These are phyloP conservation scores for Ficedula albicollis DNA, from an alignment of 2,797 vertebrate species.

Conservation along the genomic window DNA sequence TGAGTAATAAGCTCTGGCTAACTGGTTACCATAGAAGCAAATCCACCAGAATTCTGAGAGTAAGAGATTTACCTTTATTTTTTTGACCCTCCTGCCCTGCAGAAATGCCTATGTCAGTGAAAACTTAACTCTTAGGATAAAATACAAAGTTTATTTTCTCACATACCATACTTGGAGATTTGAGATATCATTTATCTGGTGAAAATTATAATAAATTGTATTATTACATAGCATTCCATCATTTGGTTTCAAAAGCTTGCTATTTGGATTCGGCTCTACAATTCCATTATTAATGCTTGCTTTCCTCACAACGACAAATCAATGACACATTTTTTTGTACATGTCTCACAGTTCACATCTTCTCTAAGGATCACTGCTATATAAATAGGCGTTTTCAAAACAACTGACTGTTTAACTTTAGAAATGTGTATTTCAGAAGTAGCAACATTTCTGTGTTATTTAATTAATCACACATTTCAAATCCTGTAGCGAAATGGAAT, in stretches of 20 bases:
- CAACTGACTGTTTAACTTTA: neutral
- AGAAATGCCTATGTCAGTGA: neutral
- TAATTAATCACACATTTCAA: neutral
- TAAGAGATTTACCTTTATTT: neutral
- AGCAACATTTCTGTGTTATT: neutral
- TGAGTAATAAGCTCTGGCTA: constrained; percentile 65
- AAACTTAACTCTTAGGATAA: neutral
- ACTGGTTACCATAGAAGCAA: constrained; percentile 68
- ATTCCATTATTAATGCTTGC: neutral
- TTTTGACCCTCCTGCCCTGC: neutral
- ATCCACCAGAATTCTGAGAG: constrained; percentile 45
- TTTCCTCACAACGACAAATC: neutral
- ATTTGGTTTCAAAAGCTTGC: neutral
- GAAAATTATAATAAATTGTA: neutral
- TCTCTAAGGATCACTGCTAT: neutral
- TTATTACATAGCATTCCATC: neutral
- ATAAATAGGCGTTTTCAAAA: neutral
- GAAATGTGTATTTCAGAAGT: neutral
- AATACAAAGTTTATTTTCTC: neutral
- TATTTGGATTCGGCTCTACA: neutral
- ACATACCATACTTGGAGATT: neutral
- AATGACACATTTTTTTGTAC: neutral
- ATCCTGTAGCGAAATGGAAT: neutral
- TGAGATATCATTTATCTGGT: neutral
- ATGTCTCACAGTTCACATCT: neutral